phyloP scores from a whole-genome alignment of 2,888 invertebrate genomes.

The Nephrotoma appendiculata region DNA sequence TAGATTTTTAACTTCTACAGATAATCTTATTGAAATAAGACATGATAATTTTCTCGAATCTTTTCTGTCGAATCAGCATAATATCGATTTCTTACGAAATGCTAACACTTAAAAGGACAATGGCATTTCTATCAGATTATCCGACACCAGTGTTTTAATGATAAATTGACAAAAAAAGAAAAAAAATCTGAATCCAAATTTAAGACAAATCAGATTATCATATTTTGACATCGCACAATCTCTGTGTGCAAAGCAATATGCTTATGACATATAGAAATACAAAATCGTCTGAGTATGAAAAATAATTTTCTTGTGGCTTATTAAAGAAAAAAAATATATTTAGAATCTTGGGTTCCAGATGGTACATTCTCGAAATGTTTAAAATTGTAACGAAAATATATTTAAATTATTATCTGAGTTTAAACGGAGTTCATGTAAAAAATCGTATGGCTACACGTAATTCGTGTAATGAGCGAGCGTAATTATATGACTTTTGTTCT shows the following conservation, averaged over 20 bases:
- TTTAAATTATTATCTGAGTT: background rate
- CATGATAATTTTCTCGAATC: too few species aligned
- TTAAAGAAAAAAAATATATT: background rate
- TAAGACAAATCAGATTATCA: background rate
- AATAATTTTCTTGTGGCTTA: background rate
- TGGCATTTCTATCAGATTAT: background rate
- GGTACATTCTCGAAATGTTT: background rate
- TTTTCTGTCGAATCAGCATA: background rate
- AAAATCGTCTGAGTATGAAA: background rate
- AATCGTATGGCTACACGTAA: too few species aligned
- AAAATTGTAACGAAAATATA: background rate
- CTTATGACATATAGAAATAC: too few species aligned
- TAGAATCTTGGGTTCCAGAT: background rate
- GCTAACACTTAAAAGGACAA: background rate
- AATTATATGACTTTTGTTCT: too few species aligned
- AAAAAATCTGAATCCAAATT: background rate
- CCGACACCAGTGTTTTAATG: background rate
- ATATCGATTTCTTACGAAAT: background rate
- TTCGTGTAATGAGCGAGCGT: too few species aligned
- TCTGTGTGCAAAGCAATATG: background rate
- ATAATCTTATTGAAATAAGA: too few species aligned
- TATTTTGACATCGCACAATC: background rate
- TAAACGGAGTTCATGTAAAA: background rate
- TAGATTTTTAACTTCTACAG: too few species aligned
- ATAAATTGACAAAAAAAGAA: background rate